Conservation (phyloP, 1,140 invertebrate species). For the Drosophila quadrilineata region DNA sequence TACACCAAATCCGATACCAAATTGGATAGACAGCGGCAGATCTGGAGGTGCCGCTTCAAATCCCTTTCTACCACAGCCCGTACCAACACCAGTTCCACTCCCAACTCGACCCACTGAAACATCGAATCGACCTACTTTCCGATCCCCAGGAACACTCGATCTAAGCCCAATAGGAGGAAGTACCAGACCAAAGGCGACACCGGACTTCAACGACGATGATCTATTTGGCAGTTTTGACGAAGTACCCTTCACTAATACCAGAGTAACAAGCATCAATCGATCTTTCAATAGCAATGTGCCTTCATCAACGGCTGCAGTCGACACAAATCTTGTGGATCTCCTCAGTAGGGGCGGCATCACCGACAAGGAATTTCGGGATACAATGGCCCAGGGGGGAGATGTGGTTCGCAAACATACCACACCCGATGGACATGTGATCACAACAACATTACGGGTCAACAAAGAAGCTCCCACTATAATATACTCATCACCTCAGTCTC, state of each 20-base stretch:
- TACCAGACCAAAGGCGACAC: neutral
- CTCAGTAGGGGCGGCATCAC: constrained; percentile 42
- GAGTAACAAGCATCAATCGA: constrained; percentile 1
- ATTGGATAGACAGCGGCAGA: neutral
- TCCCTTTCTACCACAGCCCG: neutral
- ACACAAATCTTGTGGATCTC: constrained; percentile 17
- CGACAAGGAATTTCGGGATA: constrained; percentile 33
- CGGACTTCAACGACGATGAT: constrained; percentile 27
- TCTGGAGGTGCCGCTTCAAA: neutral
- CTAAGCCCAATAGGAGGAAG: neutral
- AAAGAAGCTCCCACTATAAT: too few relatives aligned
- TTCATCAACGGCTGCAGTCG: constrained; percentile 2
- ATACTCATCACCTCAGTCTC: too few relatives aligned
- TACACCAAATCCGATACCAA: constrained; percentile 14
- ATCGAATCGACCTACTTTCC: neutral
- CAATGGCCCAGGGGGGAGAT: constrained; percentile 7
- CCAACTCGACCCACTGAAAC: neutral
- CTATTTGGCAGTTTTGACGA: constrained; percentile 1
- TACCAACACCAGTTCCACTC: neutral
- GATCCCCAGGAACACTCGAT: too few relatives aligned
- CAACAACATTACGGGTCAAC: constrained; percentile 18
- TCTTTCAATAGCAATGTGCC: constrained; percentile 1
- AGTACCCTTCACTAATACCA: constrained; percentile 6
- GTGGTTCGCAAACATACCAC: constrained; percentile 11
- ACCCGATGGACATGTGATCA: constrained; percentile 36